These are phyloP conservation scores for Encarsia formosa DNA, from an alignment of 2,888 invertebrate genomes.

Conservation along the genomic window DNA sequence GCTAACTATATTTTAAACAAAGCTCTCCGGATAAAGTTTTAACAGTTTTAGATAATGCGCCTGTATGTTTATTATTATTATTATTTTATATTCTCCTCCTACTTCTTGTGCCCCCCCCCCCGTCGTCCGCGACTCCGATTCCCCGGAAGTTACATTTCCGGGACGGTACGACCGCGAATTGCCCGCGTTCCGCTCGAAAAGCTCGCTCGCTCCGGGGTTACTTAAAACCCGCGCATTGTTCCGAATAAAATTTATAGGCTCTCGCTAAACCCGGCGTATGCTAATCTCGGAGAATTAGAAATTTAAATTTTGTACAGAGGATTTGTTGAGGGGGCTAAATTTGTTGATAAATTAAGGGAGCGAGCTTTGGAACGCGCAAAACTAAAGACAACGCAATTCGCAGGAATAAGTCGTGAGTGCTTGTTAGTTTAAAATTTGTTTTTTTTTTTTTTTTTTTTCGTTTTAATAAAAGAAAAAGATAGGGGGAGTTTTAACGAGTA, in stretches of 20 bases:
- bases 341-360: background rate
- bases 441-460: too few relatives aligned
- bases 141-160: slow-evolving; percentile 16
- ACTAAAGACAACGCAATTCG: too few relatives aligned
- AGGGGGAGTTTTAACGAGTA: slow-evolving; percentile 23
- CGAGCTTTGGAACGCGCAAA: background rate
- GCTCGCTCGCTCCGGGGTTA: slow-evolving; percentile 5
- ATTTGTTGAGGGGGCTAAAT: background rate
- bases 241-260: background rate
- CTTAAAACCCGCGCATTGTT: too few relatives aligned
- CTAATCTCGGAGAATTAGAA: background rate
- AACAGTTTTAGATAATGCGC: too few relatives aligned
- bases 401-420: too few relatives aligned
- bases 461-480: slow-evolving; percentile 13
- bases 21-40: too few relatives aligned
- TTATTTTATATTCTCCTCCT: too few relatives aligned
- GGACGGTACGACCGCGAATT: slow-evolving; percentile 8
- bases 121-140: background rate
- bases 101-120: too few relatives aligned
- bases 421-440: too few relatives aligned
- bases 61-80: too few relatives aligned
- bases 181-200: too few relatives aligned
- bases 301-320: background rate
- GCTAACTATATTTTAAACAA: too few relatives aligned
- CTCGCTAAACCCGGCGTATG: background rate